These are phyloP conservation scores for Fissipunctia ypsillon DNA, from an alignment of 2,888 invertebrate genomes.

Conservation along the genomic window DNA sequence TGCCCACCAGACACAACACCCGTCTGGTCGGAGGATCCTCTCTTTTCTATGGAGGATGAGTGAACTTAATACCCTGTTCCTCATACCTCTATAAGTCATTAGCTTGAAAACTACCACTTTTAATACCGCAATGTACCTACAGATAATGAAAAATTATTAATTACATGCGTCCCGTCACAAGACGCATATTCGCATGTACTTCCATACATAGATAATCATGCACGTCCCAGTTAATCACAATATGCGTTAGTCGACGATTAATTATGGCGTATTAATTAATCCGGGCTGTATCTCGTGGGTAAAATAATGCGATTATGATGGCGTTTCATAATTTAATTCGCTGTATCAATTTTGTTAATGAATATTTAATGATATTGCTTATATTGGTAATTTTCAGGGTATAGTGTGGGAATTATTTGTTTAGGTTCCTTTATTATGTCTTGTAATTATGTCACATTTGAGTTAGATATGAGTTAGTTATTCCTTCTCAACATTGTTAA, in stretches of 20 bases:
- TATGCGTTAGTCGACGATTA: conserved; percentile 67
- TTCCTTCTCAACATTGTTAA: too few relatives aligned
- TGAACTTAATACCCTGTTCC: too few relatives aligned
- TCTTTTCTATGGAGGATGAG: too few relatives aligned
- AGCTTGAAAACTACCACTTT: not conserved
- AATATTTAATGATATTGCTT: conserved; percentile 36
- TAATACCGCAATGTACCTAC: not conserved
- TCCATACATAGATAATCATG: conserved; percentile 56
- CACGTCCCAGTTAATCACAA: conserved; percentile 68
- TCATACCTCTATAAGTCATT: too few relatives aligned
- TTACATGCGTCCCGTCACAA: conserved; percentile 37
- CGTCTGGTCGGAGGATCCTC: too few relatives aligned
- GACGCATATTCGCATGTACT: conserved; percentile 52
- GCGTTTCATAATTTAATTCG: conserved; percentile 49
- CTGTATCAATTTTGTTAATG: conserved; percentile 43
- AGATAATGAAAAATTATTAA: conserved; percentile 20
- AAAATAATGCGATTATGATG: conserved; percentile 54
- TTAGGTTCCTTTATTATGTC: too few relatives aligned
- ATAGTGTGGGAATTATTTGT: not conserved
- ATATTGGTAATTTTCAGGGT: conserved; percentile 27
- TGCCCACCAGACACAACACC: too few relatives aligned
- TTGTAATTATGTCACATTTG: too few relatives aligned
- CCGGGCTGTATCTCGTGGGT: conserved; percentile 44
- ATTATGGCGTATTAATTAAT: conserved; percentile 70
- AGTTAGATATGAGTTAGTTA: too few relatives aligned